Conservation (phyloP, 2,113 vertebrate species). For the Centropus unirufus region DNA sequence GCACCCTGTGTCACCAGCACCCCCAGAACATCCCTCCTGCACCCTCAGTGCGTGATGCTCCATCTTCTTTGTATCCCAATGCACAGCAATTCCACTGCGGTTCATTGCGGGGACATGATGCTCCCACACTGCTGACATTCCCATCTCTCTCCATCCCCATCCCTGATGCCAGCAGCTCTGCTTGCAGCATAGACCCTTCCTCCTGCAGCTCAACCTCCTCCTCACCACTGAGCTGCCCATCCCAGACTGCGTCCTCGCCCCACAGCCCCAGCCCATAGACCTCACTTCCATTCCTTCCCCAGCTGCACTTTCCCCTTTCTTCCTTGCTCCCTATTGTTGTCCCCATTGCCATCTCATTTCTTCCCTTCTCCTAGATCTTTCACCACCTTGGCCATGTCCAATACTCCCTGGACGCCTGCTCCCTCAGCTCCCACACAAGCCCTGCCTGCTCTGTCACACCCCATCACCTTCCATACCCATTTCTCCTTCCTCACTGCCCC, state of each 20-base stretch:
- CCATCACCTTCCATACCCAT: rapidly evolving
- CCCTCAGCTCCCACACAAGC: neutral
- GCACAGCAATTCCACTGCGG: too few relatives aligned
- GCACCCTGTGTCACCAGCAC: too few relatives aligned
- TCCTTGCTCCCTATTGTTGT: neutral
- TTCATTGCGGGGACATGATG: too few relatives aligned
- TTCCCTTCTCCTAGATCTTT: neutral
- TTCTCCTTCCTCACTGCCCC: neutral
- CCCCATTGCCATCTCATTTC: neutral
- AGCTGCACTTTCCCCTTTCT: neutral
- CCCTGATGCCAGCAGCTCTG: neutral
- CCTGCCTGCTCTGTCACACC: neutral
- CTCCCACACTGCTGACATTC: neutral
- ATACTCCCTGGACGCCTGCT: neutral
- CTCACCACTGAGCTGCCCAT: neutral
- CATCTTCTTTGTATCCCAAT: neutral
- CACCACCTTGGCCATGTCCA: neutral
- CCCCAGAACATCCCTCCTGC: too few relatives aligned
- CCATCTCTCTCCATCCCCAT: neutral
- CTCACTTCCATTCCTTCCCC: neutral
- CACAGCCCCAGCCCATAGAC: too few relatives aligned
- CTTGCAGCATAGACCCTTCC: rapidly evolving
- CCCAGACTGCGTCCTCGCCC: neutral
- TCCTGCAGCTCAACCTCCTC: neutral
- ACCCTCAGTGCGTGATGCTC: neutral